Percentiles rank a stretch among this genome's conserved stretches.
Evolutionary conservation across 1,140 invertebrate genomes (phyloP).

Genomic region (Lanistes nyassanus): DNA sequence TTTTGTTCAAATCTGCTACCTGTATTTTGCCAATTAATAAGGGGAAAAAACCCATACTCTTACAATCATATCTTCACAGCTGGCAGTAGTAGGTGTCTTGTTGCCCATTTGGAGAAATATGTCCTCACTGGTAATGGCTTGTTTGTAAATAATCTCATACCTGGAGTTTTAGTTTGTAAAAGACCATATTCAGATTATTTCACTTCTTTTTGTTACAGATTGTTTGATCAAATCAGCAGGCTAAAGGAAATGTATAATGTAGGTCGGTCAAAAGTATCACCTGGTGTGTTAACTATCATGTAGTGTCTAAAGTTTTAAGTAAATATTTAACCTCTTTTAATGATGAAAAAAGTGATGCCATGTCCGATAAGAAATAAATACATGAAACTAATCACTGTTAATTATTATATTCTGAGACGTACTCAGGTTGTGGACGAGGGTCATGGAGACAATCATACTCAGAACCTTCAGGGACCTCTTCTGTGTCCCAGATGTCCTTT

Average conservation of each 20-base stretch:
- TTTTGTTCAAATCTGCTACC: too few relatives aligned
- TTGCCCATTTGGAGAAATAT: slow-evolving; percentile 86
- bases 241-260: not conserved
- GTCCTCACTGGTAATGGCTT: slow-evolving; percentile 85
- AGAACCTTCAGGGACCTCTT: slow-evolving; percentile 69
- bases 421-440: slow-evolving; percentile 76
- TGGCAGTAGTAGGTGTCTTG: slow-evolving; percentile 82
- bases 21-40: too few relatives aligned
- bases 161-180: slow-evolving; percentile 36
- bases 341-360: too few relatives aligned
- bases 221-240: too few relatives aligned
- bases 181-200: not conserved
- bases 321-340: too few relatives aligned
- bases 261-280: too few relatives aligned
- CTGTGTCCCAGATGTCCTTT: slow-evolving; percentile 72
- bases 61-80: slow-evolving; percentile 85
- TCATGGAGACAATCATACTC: slow-evolving; percentile 71
- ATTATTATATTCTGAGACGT: not conserved
- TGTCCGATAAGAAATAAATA: too few relatives aligned
- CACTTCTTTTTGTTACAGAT: not conserved
- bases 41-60: slow-evolving; percentile 17
- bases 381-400: not conserved
- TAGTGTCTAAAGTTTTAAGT: too few relatives aligned
- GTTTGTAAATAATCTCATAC: slow-evolving; percentile 85
- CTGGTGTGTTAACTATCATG: too few relatives aligned